These are phyloP conservation scores for Drosophila koepferae DNA, from an alignment of 2,888 invertebrate species.

Conservation along the genomic window DNA sequence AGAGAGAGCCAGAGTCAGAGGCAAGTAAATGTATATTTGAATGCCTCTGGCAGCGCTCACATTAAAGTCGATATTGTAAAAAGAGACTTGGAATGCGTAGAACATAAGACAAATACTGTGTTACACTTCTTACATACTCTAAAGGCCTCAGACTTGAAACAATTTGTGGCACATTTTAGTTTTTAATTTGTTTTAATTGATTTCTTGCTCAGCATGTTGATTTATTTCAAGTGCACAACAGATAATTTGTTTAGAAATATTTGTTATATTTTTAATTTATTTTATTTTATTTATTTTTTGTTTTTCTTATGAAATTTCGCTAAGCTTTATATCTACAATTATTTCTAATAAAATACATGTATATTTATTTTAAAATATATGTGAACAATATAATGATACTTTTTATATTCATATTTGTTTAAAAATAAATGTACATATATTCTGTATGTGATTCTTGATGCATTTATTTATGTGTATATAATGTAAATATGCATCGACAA, in stretches of 20 bases:
- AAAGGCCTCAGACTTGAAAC: constrained; percentile 3
- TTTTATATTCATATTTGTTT: no score
- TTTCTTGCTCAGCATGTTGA: not conserved
- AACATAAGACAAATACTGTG: constrained; percentile 18
- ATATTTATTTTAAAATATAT: no score
- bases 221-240: not conserved
- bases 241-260: not conserved
- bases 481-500: no score
- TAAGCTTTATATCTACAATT: no score
- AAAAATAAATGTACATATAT: no score
- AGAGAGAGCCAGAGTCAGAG: constrained; percentile 15
- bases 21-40: constrained; percentile 54
- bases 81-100: constrained; percentile 34
- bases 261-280: not conserved
- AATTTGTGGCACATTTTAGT: constrained; percentile 2
- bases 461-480: no score
- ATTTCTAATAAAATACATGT: no score
- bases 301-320: no score
- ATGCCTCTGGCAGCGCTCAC: constrained; percentile 51
- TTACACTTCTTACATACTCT: constrained; percentile 13
- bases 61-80: constrained; percentile 33
- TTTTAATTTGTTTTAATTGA: not conserved
- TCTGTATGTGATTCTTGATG: no score
- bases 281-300: no score
- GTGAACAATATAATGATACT: no score